Evolutionary conservation across 2,888 invertebrate species (phyloP), one percentile per base, ranked within the genome.

Genomic region (Lasioglossum marginatum): DNA sequence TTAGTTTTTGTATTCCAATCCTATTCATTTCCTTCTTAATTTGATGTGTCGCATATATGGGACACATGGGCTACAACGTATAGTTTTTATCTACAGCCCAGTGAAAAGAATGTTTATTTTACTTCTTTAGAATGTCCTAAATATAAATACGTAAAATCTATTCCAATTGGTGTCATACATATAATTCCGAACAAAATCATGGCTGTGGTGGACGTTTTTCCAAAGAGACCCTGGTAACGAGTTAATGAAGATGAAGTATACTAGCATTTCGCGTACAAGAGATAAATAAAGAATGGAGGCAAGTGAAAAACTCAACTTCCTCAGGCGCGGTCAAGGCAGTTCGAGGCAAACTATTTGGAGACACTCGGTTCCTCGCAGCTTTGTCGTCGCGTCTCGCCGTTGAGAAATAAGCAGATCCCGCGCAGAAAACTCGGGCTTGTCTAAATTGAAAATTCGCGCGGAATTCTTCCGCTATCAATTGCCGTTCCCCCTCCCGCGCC

Each of bases 361-460:
- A 68, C 37, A 37, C 23, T 68, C 23, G 37, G 10, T 14, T 19
- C 40, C 12, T n/a, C 10, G 4, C 19, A n/a, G 0, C 16, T 6
- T 68, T n/a, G 23, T 31, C 16, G 70, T 40, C 16, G 37, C 5
- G 23, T 23, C 14, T 12, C 34, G 34, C 71, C n/a, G n/a, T 72
- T 63, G 34, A 77, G 77, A 57, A 72, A 75, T 82, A 90, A 89
- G 84, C 85, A 83, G 83, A 85, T 89, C 86, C 87, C 66, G 66
- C 79, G 68, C 75, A 48, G 79, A 86, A 80, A 83, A n/a, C 23
- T 6, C n/a, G 75, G 52, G 63, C 81, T 37, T 79, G 74, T 83
- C 78, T 78, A 86, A 87, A 87, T 87, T 88, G 86, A 82, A 90
- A 86, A 87, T 87, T 82, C 77, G 80, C 52, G 40, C 14, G 79